Conservation (phyloP, 2,797 vertebrate species). For the Sebastes elongatus region DNA sequence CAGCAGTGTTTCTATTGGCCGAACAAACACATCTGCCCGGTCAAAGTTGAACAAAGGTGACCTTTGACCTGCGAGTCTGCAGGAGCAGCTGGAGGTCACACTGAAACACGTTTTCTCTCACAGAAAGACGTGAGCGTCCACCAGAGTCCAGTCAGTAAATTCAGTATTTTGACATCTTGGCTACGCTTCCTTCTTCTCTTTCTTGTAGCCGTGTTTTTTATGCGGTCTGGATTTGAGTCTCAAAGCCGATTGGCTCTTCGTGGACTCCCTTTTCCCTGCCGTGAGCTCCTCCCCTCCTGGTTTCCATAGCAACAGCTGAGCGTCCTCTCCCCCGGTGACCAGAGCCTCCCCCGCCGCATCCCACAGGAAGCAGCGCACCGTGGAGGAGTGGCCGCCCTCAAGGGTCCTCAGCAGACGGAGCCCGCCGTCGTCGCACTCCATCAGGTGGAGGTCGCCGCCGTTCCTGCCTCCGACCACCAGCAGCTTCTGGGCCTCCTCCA, state of each 20-base stretch:
- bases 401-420: constrained; percentile 82
- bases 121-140: neutral
- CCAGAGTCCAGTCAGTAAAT: neutral
- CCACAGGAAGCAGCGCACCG: constrained; percentile 92
- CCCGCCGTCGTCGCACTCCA: constrained; percentile 78
- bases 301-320: constrained; percentile 92
- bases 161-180: neutral
- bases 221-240: constrained; percentile 86
- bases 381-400: constrained; percentile 83
- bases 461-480: constrained; percentile 87
- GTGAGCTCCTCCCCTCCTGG: constrained; percentile 78
- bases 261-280: constrained; percentile 73
- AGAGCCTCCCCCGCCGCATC: constrained; percentile 77
- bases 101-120: neutral
- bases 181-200: constrained; percentile 48
- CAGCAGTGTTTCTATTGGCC: no score
- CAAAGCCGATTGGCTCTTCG: constrained; percentile 87
- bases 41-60: neutral
- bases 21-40: no score
- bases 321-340: constrained; percentile 93
- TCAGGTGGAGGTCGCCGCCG: constrained; percentile 84
- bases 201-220: constrained; percentile 77
- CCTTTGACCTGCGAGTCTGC: no score
- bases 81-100: no score
- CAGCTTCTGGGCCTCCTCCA: constrained; percentile 81